These are phyloP conservation scores for Phoebastria nigripes DNA, from an alignment of 2,797 vertebrate genomes.

Conservation along the genomic window DNA sequence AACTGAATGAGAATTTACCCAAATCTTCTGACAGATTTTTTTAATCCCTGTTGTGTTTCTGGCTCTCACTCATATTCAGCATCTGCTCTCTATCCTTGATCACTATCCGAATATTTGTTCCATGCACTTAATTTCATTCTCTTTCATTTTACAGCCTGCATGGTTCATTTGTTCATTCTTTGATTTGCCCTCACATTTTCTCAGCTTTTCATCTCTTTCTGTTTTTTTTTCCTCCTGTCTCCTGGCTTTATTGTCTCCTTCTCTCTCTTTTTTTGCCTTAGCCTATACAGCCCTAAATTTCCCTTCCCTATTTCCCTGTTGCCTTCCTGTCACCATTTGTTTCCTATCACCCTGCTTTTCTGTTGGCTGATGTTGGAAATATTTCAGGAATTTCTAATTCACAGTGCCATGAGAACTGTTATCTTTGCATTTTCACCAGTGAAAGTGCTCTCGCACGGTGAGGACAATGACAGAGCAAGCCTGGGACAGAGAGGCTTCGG, in stretches of 20 bases:
- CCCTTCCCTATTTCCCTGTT: conserved; percentile 48
- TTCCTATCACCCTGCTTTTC: conserved; percentile 73
- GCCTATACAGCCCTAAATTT: not conserved
- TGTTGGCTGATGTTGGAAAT: conserved; percentile 73
- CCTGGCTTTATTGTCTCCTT: conserved; percentile 26
- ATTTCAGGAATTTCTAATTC: conserved; percentile 80
- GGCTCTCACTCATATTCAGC: conserved; percentile 51
- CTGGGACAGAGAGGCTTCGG: conserved; percentile 19
- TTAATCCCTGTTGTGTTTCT: conserved; percentile 54
- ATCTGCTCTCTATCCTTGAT: conserved; percentile 65
- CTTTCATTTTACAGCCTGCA: conserved; percentile 51
- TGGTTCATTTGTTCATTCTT: conserved; percentile 47
- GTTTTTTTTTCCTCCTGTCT: not conserved
- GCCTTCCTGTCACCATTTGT: conserved; percentile 77
- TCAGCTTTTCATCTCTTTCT: conserved; percentile 42
- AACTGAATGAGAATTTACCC: not conserved
- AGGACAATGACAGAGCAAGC: conserved; percentile 21
- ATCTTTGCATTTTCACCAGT: conserved; percentile 70
- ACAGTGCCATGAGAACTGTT: conserved; percentile 76
- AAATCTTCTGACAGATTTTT: conserved; percentile 49
- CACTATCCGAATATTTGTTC: conserved; percentile 51
- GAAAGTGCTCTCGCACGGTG: conserved; percentile 43
- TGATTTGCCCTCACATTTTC: conserved; percentile 52
- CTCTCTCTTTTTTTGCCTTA: not conserved
- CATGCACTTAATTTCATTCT: conserved; percentile 56